Evolutionary conservation across 2,888 invertebrate species (phyloP), one percentile per base, ranked within the genome.

Genomic region (Hydraecia micacea): DNA sequence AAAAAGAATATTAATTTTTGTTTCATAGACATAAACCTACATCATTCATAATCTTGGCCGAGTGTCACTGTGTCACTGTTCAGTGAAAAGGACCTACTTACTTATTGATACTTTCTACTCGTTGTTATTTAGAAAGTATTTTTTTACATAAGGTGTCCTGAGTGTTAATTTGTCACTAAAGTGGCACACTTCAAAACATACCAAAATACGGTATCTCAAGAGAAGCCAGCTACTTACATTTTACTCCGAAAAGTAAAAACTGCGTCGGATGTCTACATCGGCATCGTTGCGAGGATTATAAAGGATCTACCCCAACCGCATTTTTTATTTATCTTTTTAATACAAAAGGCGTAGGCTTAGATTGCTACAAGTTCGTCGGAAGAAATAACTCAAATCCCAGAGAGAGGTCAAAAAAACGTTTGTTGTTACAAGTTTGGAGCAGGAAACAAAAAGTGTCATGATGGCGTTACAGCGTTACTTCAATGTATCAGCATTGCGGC

Each of bases 381-480:
- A 93, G 93, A 92, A 91, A 94, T 93, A 94, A 92, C 89, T 93
- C 92, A 93, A 87, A 88, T 85, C 83, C 85, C 84, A 89, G 89
- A 85, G 86, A 85, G 86, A 84, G 81, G 81, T 88, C 83, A 87
- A 87, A 89, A 90, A 89, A 86, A 84, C 75, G 86, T 86, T 88
- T 92, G 91, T 92, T 92, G 89, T 91, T 91, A 89, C 89, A 91
- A 87, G 88, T 84, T 73, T 74, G 68, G 79, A 84, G 84, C 89
- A 90, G 91, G 91, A 92, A 92, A 90, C 88, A 83, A 84, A 87
- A 91, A 90, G 84, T 87, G 86, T 88, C 86, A 89, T 88, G 87
- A 84, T 86, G 83, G 85, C 71, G 71, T 84, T 85, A 87, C 74
- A 83, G 85, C 72, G 69, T 84, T 85, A 87, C 78, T 77, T 83